Percentiles rank a stretch among this genome's conserved stretches.
phyloP scores from a whole-genome alignment of 2,888 invertebrate species.

The Rotaria socialis region DNA sequence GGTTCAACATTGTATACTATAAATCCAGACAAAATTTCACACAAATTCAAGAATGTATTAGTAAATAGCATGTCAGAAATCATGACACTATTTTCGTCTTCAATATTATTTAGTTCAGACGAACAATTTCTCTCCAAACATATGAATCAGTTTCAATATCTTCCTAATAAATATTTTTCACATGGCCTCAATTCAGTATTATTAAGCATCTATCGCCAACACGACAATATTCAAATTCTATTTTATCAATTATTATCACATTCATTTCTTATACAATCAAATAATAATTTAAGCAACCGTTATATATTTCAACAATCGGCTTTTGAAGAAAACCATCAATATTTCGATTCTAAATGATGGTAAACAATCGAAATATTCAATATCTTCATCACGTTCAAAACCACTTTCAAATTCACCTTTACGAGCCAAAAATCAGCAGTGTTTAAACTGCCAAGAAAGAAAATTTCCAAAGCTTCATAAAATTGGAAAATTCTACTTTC shows the following conservation, averaged over 20 bases:
- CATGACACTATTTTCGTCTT: too few species aligned
- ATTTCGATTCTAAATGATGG: slow-evolving; percentile 80
- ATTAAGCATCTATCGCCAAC: slow-evolving; percentile 84
- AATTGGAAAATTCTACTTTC: too few species aligned
- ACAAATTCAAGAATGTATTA: too few species aligned
- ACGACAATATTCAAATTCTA: slow-evolving; percentile 87
- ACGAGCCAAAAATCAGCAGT: too few species aligned
- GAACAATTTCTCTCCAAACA: slow-evolving; percentile 92
- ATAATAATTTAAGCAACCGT: slow-evolving; percentile 58
- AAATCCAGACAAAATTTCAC: too few species aligned
- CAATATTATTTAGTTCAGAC: slow-evolving; percentile 75
- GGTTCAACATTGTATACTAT: too few species aligned
- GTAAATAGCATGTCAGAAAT: too few species aligned
- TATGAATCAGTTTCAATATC: slow-evolving; percentile 92
- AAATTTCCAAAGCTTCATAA: too few species aligned
- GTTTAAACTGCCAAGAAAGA: too few species aligned
- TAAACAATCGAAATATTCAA: slow-evolving; percentile 88
- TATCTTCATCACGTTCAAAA: slow-evolving; percentile 91
- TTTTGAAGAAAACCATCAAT: slow-evolving; percentile 92
- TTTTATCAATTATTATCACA: slow-evolving; percentile 92
- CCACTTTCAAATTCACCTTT: slow-evolving; percentile 62
- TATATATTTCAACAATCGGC: slow-evolving; percentile 97
- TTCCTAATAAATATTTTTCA: slow-evolving; percentile 90
- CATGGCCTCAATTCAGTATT: slow-evolving; percentile 94
- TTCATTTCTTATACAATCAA: slow-evolving; percentile 76